Base-by-base conservation (phyloP, 2,113 vertebrate species). In the Pampusana beccarii region DNA sequence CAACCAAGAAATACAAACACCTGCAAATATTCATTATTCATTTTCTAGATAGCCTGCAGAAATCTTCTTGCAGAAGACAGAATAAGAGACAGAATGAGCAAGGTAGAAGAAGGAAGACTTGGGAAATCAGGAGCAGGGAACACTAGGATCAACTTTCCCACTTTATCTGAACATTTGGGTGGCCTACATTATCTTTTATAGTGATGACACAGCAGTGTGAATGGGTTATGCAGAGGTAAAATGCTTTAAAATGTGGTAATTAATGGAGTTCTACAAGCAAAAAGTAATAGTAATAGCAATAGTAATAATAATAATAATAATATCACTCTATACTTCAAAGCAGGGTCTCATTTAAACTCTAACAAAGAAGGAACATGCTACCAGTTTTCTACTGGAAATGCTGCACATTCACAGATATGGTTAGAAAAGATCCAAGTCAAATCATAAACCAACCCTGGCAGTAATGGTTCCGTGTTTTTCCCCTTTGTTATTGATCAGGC, bases 401-500 rank as follows among this genome's bases (percentile, higher is more conserved):
- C 57, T 34, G 26, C 46, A 20, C 20, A 10, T 28, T 10, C 34
- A 13, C 16, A 60, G 29, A 24, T 4, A 16, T 1, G 56, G 19
- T 21, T 2, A 33, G 29, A 33, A 26, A 73, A 85, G 36, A 46
- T 0, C 2, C 42, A 60, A 82, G 33, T 34, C 3, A 36, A 40
- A 42, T 4, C 25, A 53, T 2, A 71, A 60, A 95, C 95, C 64
- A 34, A 99, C 99, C 98, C 99, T 97, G 69, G 99, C 99, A 24
- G 99, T 99, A 46, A 99, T 99, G 58, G 99, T 99, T 16, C 99
- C 99, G 1, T 99, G 99, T 72, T 98, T 98, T 95, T 99, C 99
- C 50, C 99, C 99, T 96, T 99, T 99, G 88, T 99, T 99, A 91
- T 99, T 99, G 95, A 99, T 99, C 98, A 99, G 98, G 31, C 99